Evolutionary conservation across 2,113 vertebrate genomes (phyloP).

Genomic region (human): GRCh38 chr20:39843501-39844000

Average conservation of each 20-base stretch:
- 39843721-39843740: not conserved
- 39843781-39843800: not conserved
- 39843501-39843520: not conserved
- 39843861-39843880: slow-evolving; percentile 72
- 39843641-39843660: not conserved
- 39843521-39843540: not conserved
- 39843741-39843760: not conserved
- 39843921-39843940: slow-evolving; percentile 64
- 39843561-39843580: not conserved
- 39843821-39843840: slow-evolving; percentile 70
- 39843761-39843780: not conserved
- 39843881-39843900: slow-evolving; percentile 78
- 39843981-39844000: slow-evolving; percentile 81
- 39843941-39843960: slow-evolving; percentile 71
- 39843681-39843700: accelerated
- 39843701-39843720: not conserved
- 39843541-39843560: not conserved
- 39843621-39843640: not conserved
- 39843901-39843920: slow-evolving; percentile 77
- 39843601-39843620: not conserved
- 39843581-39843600: not conserved
- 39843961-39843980: slow-evolving; percentile 66
- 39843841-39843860: slow-evolving; percentile 9
- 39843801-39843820: not conserved
- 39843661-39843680: not conserved